Evolutionary conservation across 1,140 invertebrate species (phyloP).

Genomic region (Leptonema lineaticorne): DNA sequence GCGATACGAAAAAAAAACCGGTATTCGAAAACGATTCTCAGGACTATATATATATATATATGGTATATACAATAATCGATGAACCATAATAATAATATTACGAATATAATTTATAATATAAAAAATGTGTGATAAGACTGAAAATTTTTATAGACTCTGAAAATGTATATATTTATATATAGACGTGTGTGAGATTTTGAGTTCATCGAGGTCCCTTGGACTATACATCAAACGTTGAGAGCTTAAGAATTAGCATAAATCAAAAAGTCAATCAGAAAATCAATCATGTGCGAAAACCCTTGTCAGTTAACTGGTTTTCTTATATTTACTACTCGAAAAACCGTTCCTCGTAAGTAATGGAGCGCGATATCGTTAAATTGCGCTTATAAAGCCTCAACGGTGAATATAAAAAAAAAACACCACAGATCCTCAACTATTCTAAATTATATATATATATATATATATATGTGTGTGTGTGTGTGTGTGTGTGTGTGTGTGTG

Average conservation of each 20-base stretch:
- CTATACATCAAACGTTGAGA: background rate
- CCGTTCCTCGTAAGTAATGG: background rate
- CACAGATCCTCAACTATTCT: too few species aligned
- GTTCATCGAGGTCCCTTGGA: background rate
- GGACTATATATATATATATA: too few species aligned
- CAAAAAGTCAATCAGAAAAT: slow-evolving; percentile 19
- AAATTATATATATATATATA: background rate
- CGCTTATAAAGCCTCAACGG: background rate
- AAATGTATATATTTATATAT: too few species aligned
- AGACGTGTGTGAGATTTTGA: too few species aligned
- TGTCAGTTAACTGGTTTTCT: slow-evolving; percentile 6
- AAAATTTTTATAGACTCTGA: too few species aligned
- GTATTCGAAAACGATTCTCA: background rate
- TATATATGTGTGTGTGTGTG: background rate
- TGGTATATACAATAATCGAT: background rate
- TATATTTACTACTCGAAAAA: background rate
- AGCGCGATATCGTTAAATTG: slow-evolving; percentile 17
- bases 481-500: too few species aligned
- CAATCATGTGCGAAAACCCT: slow-evolving; percentile 15
- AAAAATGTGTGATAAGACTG: too few species aligned
- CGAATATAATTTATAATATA: too few species aligned
- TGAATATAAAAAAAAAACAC: background rate
- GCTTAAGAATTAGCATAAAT: slow-evolving; percentile 11
- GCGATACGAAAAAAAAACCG: background rate
- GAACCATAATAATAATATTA: too few species aligned